Evolutionary conservation across 2,888 invertebrate species (phyloP).

Genomic region (Macrosiphum euphorbiae): DNA sequence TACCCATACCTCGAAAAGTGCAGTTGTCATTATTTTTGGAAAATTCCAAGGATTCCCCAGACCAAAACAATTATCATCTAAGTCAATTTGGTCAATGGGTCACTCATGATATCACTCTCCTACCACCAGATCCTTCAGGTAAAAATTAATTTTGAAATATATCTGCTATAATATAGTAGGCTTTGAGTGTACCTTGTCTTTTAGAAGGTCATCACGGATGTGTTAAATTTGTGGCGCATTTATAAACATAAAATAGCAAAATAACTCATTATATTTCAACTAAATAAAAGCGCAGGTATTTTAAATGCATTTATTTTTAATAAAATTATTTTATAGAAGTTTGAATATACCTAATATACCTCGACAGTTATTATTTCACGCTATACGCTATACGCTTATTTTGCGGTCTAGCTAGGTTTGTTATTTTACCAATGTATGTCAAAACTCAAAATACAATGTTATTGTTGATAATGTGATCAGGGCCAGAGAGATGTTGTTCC

Average conservation of each 20-base stretch:
- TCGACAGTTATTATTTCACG: neutral
- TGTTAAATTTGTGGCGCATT: too few species aligned
- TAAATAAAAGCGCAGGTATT: neutral
- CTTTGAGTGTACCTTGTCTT: too few species aligned
- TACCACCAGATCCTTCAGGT: slow-evolving; percentile 72
- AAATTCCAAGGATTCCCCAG: slow-evolving; percentile 77
- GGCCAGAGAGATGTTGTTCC: neutral
- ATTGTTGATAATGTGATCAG: neutral
- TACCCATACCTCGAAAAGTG: slow-evolving; percentile 79
- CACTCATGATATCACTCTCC: slow-evolving; percentile 83
- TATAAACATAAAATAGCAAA: neutral
- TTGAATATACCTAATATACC: neutral
- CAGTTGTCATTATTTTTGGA: neutral
- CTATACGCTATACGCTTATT: neutral
- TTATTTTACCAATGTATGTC: neutral
- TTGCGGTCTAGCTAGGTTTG: neutral
- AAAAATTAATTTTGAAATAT: neutral
- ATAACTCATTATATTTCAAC: neutral
- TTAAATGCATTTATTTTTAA: neutral
- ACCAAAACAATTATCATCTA: slow-evolving; percentile 78
- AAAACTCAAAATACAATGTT: neutral
- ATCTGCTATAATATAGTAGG: neutral
- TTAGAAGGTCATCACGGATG: too few species aligned
- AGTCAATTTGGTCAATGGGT: slow-evolving; percentile 85
- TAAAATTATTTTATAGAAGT: neutral